Conservation (phyloP, 2,888 invertebrate species). For the Meliscaeva auricollis region DNA sequence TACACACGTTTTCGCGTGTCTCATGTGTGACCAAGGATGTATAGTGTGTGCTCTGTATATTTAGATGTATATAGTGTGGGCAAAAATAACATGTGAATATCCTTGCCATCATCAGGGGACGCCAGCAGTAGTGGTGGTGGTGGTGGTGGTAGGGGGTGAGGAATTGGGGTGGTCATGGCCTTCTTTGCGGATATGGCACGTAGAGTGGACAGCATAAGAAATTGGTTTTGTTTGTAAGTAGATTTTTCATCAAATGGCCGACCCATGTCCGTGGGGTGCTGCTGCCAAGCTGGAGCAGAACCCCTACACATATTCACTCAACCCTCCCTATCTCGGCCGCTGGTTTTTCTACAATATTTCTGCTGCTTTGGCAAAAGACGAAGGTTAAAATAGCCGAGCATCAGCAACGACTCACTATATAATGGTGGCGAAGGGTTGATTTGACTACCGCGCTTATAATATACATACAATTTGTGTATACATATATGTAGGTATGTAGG, state of each 20-base stretch:
- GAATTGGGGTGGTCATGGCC: conserved; percentile 37
- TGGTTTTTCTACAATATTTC: conserved; percentile 63
- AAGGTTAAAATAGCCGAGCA: conserved; percentile 55
- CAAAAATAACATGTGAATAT: conserved; percentile 58
- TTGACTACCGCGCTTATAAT: conserved; percentile 67
- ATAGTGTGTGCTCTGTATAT: conserved; percentile 29
- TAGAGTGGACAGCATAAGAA: conserved; percentile 79
- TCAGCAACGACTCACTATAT: conserved; percentile 32
- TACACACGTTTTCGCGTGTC: conserved; percentile 76
- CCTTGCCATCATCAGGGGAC: conserved; percentile 26
- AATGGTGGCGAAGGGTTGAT: conserved; percentile 74
- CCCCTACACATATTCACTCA: conserved; percentile 27
- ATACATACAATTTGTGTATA: conserved; percentile 13
- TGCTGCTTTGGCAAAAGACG: conserved; percentile 74
- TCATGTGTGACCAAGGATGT: conserved; percentile 74
- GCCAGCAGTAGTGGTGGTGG: conserved; percentile 1
- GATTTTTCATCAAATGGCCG: conserved; percentile 78
- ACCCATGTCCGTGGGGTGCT: conserved; percentile 73
- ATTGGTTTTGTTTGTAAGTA: conserved; percentile 79
- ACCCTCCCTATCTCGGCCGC: conserved; percentile 1
- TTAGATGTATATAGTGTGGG: not conserved
- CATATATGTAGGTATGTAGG: conserved; percentile 9
- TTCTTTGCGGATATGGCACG: conserved; percentile 73
- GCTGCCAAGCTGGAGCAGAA: conserved; percentile 20
- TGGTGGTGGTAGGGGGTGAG: not conserved